Evolutionary conservation across 2,113 vertebrate species (phyloP).

Genomic region (Cavia porcellus): DNA sequence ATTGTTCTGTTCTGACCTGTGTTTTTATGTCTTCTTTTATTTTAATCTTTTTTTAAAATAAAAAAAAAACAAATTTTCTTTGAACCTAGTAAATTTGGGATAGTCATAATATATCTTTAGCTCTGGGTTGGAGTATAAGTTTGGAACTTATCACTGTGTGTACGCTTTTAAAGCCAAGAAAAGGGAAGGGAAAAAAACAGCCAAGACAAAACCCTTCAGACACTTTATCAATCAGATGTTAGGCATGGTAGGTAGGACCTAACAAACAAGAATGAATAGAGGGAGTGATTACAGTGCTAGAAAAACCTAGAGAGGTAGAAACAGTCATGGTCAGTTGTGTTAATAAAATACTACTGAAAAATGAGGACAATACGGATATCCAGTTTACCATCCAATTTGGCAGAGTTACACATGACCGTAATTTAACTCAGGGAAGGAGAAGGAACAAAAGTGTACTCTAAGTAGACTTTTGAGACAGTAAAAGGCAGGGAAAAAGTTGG

Average conservation of each 20-base stretch:
- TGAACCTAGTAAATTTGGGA: neutral
- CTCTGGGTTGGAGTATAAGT: neutral
- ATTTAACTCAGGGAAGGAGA: neutral
- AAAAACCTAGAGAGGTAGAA: neutral
- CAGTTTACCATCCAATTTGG: neutral
- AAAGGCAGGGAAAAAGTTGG: neutral
- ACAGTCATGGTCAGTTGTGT: constrained; percentile 12
- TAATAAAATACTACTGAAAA: neutral
- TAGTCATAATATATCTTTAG: neutral
- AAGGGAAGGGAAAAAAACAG: neutral
- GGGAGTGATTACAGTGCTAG: neutral
- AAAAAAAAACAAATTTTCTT: neutral
- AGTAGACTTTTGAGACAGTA: neutral
- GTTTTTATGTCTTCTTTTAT: too few species aligned
- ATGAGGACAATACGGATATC: neutral
- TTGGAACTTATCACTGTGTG: neutral
- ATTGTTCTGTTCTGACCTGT: too few species aligned
- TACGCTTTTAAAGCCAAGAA: neutral
- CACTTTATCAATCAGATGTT: neutral
- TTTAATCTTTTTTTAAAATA: too few species aligned
- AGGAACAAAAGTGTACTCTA: neutral
- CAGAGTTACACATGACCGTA: neutral
- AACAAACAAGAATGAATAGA: neutral
- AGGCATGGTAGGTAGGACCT: neutral
- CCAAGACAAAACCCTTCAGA: neutral